Base-by-base conservation (phyloP, 2,797 vertebrate species). In the Sebastolobus altivelis region DNA sequence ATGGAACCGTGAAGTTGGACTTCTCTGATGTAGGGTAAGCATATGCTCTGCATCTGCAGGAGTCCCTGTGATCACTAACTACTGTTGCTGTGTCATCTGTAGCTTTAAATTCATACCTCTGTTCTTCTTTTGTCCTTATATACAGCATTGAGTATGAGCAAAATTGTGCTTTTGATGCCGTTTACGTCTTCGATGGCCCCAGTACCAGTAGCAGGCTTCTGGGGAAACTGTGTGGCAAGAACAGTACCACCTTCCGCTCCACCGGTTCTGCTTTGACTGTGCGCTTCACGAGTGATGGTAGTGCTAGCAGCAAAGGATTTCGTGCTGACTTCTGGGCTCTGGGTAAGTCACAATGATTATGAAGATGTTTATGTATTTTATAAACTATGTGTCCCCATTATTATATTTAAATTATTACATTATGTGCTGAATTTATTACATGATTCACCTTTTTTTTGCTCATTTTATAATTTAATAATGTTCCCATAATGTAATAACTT, bases 131-230 rank as follows among this genome's bases (percentile, higher is more conserved):
- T 67, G 22, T 37, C 12, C 37, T 68, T 20, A 5, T 75, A 25
- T 14, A 38, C 77, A 90, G 86, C n/a, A 62, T 82, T 18, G 81
- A 83, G 65, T 1, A 4, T 55, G 3, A 14, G 2, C 0, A 8
- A 9, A 1, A 0, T 0, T 91, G 89, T 54, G 1, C 0, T 1
- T 75, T 0, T 61, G 92, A 93, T 60, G 7, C 37, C 2, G 27
- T 93, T 70, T n/a, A 33, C 2, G 27, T 93, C 59, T 90, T 88
- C 31, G 86, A 92, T 56, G 86, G 89, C n/a, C 4, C 6, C 8
- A 55, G 11, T 3, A 83, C n/a, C 33, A 12, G 1, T 3, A 43
- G 4, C 65, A 86, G 59, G 1, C 58, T 79, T 46, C 46, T 91
- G 54, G 80, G 67, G 1, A 37, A 3, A 12, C 1, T 68, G 27